Evolutionary conservation across 2,113 vertebrate species (phyloP).

Genomic region (Thalassoma bifasciatum): DNA sequence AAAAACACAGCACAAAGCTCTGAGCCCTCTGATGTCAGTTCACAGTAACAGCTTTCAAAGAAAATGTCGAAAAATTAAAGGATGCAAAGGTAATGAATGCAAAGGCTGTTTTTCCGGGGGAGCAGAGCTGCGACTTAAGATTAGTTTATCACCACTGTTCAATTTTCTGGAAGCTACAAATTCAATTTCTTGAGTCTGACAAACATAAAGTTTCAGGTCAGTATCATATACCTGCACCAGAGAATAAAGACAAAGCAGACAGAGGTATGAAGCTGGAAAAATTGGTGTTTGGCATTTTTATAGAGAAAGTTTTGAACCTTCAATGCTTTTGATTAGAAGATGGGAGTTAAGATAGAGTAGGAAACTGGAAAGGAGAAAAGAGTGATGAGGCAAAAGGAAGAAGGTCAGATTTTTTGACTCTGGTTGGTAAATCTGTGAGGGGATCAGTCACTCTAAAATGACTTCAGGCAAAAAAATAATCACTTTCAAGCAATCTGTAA

Average conservation of each 20-base stretch:
- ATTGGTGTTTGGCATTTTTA: not conserved
- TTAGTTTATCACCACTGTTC: no score
- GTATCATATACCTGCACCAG: no score
- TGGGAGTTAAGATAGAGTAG: no score
- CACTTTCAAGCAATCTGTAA: no score
- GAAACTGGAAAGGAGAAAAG: no score
- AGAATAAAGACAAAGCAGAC: not conserved
- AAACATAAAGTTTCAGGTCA: not conserved
- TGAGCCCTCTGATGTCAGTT: not conserved
- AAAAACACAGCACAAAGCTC: not conserved
- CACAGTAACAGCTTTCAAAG: not conserved
- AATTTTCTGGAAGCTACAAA: not conserved
- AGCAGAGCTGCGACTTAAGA: not conserved
- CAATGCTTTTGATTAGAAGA: no score
- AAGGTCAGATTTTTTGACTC: no score
- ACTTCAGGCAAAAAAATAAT: no score
- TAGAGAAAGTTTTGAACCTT: no score
- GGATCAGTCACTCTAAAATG: no score
- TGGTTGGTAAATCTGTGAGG: no score
- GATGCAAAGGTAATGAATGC: not conserved
- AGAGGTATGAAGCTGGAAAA: not conserved
- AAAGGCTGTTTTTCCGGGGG: not conserved
- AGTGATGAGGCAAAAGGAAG: no score
- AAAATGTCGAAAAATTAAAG: not conserved
- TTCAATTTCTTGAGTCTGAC: not conserved